Evolutionary conservation across 2,113 vertebrate species (phyloP), one percentile per base, ranked within the genome.

Genomic region (Gorsachius goisagi): DNA sequence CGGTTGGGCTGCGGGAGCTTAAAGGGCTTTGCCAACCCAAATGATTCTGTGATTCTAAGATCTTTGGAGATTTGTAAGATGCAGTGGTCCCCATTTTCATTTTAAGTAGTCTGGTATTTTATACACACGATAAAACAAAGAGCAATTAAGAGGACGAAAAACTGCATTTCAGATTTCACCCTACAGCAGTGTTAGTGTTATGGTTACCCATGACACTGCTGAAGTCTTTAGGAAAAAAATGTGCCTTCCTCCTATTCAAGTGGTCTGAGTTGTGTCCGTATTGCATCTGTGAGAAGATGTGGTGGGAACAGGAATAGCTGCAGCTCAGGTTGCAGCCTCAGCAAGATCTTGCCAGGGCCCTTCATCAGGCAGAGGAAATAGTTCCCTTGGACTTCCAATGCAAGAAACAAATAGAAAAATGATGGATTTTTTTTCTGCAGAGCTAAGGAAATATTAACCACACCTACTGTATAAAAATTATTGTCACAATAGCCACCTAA

Each of bases 11-110:
- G 41, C 14, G 41, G 41, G 41, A 44, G 41, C 41, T 44, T 12
- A 44, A 44, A 44, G 41, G 41, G 41, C 41, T 44, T 44, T 44
- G 15, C 41, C 41, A 44, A 44, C 41, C 41, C 15, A 15, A 44
- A 44, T 15, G 4, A 44, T 15, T 44, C 41, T 44, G 41, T 15
- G 41, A 44, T 44, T 44, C 41, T 44, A 44, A 44, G 58, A 84
- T 53, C 53, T 96, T 63, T 19, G 60, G 92, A 95, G 85, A 92
- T 85, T 90, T 91, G 67, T 73, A 88, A 95, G 96, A 95, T 89
- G 88, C 76, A 89, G 45, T 44, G 50, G 45, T 75, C 39, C 9
- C 32, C 8, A 11, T 85, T 95, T 93, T 92, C 39, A 83, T 93
- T 89, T 73, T 39, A 81, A 87, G 67, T 53, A 27, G 24, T 60